Base-by-base conservation (phyloP, 53 echinoderm and acorn worm genomes). In the Henricia sp. region DNA sequence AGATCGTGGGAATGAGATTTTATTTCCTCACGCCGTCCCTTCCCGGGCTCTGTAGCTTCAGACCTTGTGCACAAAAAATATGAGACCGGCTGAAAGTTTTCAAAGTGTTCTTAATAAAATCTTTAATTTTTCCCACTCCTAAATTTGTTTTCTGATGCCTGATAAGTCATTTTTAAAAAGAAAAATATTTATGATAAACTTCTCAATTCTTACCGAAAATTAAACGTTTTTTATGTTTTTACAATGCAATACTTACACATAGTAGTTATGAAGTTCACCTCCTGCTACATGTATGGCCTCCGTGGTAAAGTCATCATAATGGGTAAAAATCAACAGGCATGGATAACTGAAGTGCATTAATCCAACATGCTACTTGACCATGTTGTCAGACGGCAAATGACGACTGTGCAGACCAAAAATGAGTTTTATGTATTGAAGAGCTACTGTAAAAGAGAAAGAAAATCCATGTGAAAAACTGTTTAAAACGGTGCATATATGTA, bases 221-320 rank as follows among this genome's bases (percentile, higher is more conserved):
- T 26, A 56, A 2, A 10, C 4, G 53, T 53, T 28, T 23, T n/a
- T n/a, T 27, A 2, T 2, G 3, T 25, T 58, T 34, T 10, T n/a
- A n/a, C n/a, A 1, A 60, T 32, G 13, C 5, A 3, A 32, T 63
- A 80, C 80, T 80, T 30, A 80, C 80, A 64, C 80, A 80, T 80
- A 64, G 48, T 48, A 64, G 80, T 36, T 80, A 63, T 46, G 63
- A 21, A 63, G 33, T 17, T 63, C n/a, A 12, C 80, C 50, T 64
- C 80, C 80, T 63, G 21, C 80, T 63, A 60, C 30, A 1, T 11
- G 24, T 57, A 44, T 29, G 19, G 42, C 41, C n/a, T n/a, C n/a
- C n/a, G n/a, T n/a, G n/a, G n/a, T n/a, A n/a, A 23, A 71, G 41
- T 58, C 56, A 23, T 76, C 76, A 76, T 76, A 59, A 76, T 59